Percentiles rank a stretch among this genome's conserved stretches.
Conservation (phyloP, 2,113 vertebrate genomes). For the Hymenochirus boettgeri region DNA sequence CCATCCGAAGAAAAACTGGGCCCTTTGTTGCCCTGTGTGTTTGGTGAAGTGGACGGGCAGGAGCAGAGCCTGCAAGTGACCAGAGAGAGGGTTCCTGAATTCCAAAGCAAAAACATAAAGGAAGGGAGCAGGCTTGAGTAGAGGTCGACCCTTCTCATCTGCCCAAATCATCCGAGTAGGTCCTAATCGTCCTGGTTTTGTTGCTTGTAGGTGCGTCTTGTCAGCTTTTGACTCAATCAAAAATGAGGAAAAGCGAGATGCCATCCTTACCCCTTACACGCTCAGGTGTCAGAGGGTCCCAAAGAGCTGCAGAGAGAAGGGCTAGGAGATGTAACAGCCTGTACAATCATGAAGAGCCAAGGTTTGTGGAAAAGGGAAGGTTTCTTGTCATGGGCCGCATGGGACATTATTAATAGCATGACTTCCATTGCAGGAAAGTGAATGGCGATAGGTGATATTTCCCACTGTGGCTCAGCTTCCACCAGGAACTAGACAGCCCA, state of each 20-base stretch:
- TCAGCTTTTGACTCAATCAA: slow-evolving; percentile 60
- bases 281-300: slow-evolving; percentile 73
- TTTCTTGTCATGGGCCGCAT: background rate
- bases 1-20: slow-evolving; percentile 28
- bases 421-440: slow-evolving; percentile 66
- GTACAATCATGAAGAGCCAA: slow-evolving; percentile 87
- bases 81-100: slow-evolving; percentile 74
- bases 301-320: slow-evolving; percentile 44
- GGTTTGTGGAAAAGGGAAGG: slow-evolving; percentile 54
- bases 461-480: slow-evolving; percentile 73
- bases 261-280: slow-evolving; percentile 82
- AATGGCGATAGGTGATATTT: slow-evolving; percentile 85
- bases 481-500: slow-evolving; percentile 48
- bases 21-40: slow-evolving; percentile 68
- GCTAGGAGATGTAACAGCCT: slow-evolving; percentile 58
- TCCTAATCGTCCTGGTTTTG: no score
- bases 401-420: no score
- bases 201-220: slow-evolving; percentile 71
- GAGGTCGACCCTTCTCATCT: no score
- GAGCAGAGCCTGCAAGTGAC: slow-evolving; percentile 71
- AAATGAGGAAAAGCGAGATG: slow-evolving; percentile 62
- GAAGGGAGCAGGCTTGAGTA: slow-evolving; percentile 67
- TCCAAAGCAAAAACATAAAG: slow-evolving; percentile 75
- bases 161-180: no score
- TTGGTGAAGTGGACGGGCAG: slow-evolving; percentile 69